Evolutionary conservation across 2,797 vertebrate genomes (phyloP), one percentile per base, ranked within the genome.

Genomic region (Arremon aurantiirostris): DNA sequence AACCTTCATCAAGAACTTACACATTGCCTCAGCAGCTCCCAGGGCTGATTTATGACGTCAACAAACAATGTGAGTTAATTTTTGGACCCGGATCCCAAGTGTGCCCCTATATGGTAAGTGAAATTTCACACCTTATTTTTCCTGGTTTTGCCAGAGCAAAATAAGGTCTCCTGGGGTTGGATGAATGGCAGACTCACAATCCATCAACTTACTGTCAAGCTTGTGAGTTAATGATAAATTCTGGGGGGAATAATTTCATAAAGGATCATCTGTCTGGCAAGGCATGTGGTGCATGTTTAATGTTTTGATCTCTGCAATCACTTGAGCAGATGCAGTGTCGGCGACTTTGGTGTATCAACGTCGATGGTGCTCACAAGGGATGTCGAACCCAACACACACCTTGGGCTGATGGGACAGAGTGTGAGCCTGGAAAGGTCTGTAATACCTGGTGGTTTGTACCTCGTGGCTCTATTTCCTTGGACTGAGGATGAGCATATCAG

Each of bases 61-160:
- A 99, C 98, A 99, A 99, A 98, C 99, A 99, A 97, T 99, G 99
- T 97, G 99, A 99, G 98, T 97, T 99, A 98, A 99, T 99, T 98
- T 99, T 99, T 97, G 99, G 99, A 96, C 98, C 98, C 2, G 99
- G 99, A 93, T 99, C 99, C 83, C 98, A 99, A 98, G 98, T 99
- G 98, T 99, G 99, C 97, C 99, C 99, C 2, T 99, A 99, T 96
- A 99, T 99, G 99, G 99, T 99, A 97, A 99, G 99, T 98, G 79
- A 93, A 97, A 28, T 80, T 76, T 75, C 87, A 71, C 53, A 34
- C 64, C 44, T 89, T 91, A 71, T 70, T 90, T 92, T 92, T 79
- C 41, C 72, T 84, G 78, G 56, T 82, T 37, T 90, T 84, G 46
- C 78, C 46, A 66, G 49, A n/a, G 61, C n/a, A 47, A 70, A 95